These are phyloP conservation scores for Diorhabda carinulata DNA, from an alignment of 1,140 invertebrate genomes.

Conservation along the genomic window DNA sequence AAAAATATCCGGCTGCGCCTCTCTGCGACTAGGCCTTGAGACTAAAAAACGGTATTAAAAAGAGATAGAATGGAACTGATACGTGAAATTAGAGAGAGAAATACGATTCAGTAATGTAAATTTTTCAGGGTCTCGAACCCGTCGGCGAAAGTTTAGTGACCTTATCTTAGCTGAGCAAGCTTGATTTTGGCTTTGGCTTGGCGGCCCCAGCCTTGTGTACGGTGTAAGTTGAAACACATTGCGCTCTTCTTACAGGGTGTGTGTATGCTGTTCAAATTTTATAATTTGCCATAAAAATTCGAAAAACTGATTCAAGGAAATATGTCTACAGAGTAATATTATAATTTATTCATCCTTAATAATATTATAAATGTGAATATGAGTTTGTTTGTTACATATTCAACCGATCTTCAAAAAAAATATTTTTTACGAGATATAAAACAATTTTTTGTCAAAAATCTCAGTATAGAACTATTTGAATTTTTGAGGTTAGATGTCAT, in stretches of 20 bases:
- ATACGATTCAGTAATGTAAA: constrained; percentile 3
- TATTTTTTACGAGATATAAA: no score
- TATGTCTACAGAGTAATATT: no score
- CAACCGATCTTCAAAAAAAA: no score
- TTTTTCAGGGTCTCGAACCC: background rate
- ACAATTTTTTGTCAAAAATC: no score
- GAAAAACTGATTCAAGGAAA: no score
- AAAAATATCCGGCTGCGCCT: constrained; percentile 5
- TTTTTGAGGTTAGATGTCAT: no score
- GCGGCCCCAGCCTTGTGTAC: background rate
- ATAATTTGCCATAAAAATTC: no score
- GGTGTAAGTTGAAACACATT: constrained; percentile 2
- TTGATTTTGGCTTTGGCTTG: constrained; percentile 1
- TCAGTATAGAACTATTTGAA: no score
- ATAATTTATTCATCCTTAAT: no score
- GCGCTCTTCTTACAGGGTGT: constrained; percentile 1
- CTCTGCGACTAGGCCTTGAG: constrained; percentile 9
- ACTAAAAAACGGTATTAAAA: background rate
- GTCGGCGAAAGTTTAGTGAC: constrained; percentile 1
- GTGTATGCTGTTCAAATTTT: no score
- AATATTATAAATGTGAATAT: no score
- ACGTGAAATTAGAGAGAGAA: background rate
- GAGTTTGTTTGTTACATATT: no score
- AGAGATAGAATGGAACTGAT: background rate
- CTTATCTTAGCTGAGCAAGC: background rate